A percentile compares a stretch with the other conserved stretches of the same genome.
phyloP scores from a whole-genome alignment of 2,113 vertebrate genomes.

The Henicopernis longicauda region DNA sequence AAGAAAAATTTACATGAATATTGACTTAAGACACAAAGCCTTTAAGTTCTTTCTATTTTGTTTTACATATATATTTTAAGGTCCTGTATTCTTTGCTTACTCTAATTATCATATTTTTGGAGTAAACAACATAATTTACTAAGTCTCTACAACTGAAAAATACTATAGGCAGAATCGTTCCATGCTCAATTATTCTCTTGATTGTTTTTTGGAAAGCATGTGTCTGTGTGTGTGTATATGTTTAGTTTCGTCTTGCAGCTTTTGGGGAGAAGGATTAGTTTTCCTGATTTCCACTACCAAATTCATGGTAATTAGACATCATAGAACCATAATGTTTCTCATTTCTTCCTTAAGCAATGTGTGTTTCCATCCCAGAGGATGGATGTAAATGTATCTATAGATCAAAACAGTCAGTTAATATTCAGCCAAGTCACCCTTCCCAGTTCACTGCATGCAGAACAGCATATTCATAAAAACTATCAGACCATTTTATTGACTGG shows the following conservation, averaged over 20 bases:
- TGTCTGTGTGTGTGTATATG: not conserved
- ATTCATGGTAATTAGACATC: not conserved
- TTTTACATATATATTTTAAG: not conserved
- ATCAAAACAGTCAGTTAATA: not conserved
- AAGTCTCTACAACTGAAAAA: not conserved
- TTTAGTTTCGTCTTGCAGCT: not conserved
- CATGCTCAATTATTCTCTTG: not conserved
- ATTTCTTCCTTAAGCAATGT: not conserved
- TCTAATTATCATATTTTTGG: not conserved
- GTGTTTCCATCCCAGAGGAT: not conserved
- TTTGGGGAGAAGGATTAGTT: not conserved
- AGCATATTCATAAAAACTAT: not conserved
- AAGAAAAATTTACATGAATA: not conserved
- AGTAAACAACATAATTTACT: not conserved
- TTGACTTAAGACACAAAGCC: not conserved
- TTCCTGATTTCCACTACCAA: not conserved
- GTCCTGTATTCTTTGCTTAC: not conserved
- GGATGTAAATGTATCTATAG: not conserved
- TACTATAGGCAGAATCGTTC: not conserved
- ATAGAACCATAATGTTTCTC: not conserved
- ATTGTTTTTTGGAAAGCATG: not conserved
- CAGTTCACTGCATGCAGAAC: not conserved
- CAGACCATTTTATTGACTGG: not conserved
- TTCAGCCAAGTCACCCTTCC: not conserved
- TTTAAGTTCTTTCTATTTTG: not conserved